Conservation (phyloP, 2,797 vertebrate genomes). For the Poecile montanus region DNA sequence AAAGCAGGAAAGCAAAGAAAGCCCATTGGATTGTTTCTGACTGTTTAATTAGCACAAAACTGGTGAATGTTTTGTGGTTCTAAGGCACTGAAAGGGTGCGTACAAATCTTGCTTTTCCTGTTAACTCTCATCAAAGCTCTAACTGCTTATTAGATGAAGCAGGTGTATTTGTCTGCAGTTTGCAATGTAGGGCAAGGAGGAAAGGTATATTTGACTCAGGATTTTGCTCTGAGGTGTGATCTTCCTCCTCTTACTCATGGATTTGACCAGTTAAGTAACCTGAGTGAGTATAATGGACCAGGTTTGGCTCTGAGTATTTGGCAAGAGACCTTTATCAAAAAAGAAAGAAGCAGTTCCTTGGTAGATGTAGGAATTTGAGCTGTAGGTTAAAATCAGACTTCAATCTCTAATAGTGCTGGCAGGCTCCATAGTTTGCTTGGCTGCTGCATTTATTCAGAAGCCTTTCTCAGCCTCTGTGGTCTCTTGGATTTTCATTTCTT, state of each 20-base stretch:
- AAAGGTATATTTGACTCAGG: not conserved
- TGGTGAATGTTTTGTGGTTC: not conserved
- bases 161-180: not conserved
- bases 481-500: constrained; percentile 37
- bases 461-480: not conserved
- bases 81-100: not conserved
- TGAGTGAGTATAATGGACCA: not conserved
- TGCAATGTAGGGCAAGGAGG: not conserved
- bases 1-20: not conserved
- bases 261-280: not conserved
- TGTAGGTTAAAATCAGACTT: not conserved
- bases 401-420: not conserved
- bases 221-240: not conserved
- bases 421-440: not conserved
- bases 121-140: not conserved
- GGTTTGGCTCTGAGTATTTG: not conserved
- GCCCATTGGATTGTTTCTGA: not conserved
- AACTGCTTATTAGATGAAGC: not conserved
- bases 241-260: not conserved
- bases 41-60: not conserved
- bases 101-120: not conserved
- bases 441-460: constrained; percentile 24
- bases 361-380: not conserved
- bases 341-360: not conserved
- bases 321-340: not conserved